These are phyloP conservation scores for Hydrolagus affinis DNA, from an alignment of 2,113 vertebrate genomes.

Conservation along the genomic window DNA sequence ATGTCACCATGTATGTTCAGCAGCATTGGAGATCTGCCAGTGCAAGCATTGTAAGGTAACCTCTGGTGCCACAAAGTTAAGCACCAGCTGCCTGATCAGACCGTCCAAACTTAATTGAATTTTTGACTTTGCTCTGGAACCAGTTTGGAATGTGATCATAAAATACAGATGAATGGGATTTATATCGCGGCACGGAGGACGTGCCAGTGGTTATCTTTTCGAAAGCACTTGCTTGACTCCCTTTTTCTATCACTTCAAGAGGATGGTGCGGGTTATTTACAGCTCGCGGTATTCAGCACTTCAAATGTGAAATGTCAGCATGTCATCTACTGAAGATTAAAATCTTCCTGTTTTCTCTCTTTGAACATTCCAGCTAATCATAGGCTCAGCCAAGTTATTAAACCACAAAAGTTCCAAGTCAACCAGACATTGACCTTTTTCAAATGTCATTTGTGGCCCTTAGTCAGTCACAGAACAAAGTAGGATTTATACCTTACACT, in stretches of 20 bases:
- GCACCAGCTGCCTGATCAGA: background rate
- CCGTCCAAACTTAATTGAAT: background rate
- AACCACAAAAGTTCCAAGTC: background rate
- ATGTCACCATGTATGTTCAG: background rate
- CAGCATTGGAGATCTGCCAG: background rate
- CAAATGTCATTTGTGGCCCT: background rate
- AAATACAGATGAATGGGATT: background rate
- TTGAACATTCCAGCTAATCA: background rate
- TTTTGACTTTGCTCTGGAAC: background rate
- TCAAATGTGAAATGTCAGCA: background rate
- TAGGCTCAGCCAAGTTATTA: background rate
- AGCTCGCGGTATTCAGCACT: background rate
- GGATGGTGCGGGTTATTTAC: background rate
- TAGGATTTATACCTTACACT: background rate
- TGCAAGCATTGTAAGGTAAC: background rate
- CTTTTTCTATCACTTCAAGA: background rate
- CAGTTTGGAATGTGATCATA: background rate
- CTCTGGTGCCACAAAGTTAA: background rate
- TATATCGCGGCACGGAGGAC: background rate
- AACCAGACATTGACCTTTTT: background rate
- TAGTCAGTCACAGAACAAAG: background rate
- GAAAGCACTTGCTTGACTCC: too few relatives aligned
- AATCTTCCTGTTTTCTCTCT: background rate
- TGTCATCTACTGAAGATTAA: constrained; percentile 6
- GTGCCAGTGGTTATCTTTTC: background rate